Base-by-base conservation (phyloP, 2,888 invertebrate species). In the Leptarthrus brevirostris region DNA sequence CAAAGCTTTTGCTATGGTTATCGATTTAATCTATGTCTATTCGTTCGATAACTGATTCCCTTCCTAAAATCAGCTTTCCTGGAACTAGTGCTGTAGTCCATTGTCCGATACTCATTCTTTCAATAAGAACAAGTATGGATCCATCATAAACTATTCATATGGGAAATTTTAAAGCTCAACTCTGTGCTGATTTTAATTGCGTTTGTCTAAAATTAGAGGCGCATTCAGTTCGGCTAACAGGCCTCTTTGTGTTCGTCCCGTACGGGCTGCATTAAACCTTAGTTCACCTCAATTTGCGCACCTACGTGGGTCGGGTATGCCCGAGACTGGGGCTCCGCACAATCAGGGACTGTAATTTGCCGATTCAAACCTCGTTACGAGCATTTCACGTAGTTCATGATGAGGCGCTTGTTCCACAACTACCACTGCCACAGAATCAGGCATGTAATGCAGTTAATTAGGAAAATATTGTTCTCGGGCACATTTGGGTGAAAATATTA, bases 351-450 rank as follows among this genome's bases (percentile, higher is more conserved):
- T 79, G 77, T 79, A 79, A 79, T 79, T 79, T 79, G 79, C 76
- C 79, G 79, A 79, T 79, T 79, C 79, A 79, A 79, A 79, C 77
- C 78, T 79, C 79, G 79, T 79, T 79, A 79, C 78, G 78, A 79
- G 76, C 78, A 77, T 79, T 79, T 79, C 79, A 79, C 78, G 78
- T 79, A 77, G 73, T 69, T 78, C 78, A 78, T 79, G 77, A 78
- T 79, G 79, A 79, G 78, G 77, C 77, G 75, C 77, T 79, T 79
- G 78, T 78, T 79, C 77, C 76, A 75, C 54, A 75, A 74, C 74
- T 56, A 44, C 54, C 56, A 56, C 24, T 72, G 74, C 69, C 70
- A 56, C 74, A 74, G 61, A 74, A 74, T 64, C 74, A 52, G 34
- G 56, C 74, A 77, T 79, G 78, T 78, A 79, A 79, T 79, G 78